Evolutionary conservation across 2,113 vertebrate genomes (phyloP), one percentile per base, ranked within the genome.

Genomic region (Megaceryle maxima): DNA sequence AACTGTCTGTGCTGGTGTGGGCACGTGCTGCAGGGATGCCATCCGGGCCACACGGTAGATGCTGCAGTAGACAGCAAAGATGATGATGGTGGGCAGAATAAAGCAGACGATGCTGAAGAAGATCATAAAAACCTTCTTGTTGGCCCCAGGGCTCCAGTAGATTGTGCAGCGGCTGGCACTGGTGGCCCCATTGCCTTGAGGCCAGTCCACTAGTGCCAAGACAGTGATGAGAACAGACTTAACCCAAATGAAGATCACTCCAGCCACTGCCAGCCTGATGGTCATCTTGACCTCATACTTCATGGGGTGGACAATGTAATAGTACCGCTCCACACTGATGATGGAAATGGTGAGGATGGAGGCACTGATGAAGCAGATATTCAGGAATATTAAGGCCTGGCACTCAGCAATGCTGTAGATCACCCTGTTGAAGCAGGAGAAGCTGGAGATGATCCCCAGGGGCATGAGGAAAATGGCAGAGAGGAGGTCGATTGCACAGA

Each of bases 301-400:
- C 98, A 99, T 98, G 21, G 99, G 99, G 48, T 99, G 99, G 43
- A 99, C 98, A 0, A 99, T 99, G 96, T 99, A 99, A 95, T 99
- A 99, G 96, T 99, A 99, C 35, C 99, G 97, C 94, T 99, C 99
- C n/a, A 99, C 97, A 0, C 99, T 99, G 94, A 99, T 99, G 59
- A 98, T 97, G 2, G 98, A 99, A 96, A 99, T 98, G 59, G 99
- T 99, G 66, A 99, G 98, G 79, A 99, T 99, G 66, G 99, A 99
- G 62, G 99, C 99, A 5, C 98, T 98, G 60, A 99, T 98, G 95
- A 99, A 98, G 70, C 98, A 97, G 5, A 99, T 97, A 2, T 99
- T 99, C 51, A 99, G 97, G 97, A 99, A 99, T 74, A 99, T 97
- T 37, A 98, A 98, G 3, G 98, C 96, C 90, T 98, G 97, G 97